These are phyloP conservation scores for Catamblyrhynchus diadema DNA, from an alignment of 2,797 vertebrate species.

Conservation along the genomic window DNA sequence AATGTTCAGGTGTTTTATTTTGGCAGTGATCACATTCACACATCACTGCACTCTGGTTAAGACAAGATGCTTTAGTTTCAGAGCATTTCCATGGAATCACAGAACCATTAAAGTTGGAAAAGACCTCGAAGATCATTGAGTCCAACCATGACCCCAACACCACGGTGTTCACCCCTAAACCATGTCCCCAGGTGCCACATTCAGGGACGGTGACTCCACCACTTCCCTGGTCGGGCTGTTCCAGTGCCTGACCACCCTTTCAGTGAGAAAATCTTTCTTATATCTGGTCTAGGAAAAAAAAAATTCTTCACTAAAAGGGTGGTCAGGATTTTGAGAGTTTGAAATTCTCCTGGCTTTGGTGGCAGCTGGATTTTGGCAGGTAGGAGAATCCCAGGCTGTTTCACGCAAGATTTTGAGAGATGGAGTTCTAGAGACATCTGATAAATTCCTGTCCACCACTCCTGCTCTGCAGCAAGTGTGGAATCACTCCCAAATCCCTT, in stretches of 20 bases:
- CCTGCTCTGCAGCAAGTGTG: fast-evolving
- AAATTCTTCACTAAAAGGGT: background rate
- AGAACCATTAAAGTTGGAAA: background rate
- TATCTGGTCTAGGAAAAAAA: background rate
- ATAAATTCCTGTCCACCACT: background rate
- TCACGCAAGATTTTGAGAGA: background rate
- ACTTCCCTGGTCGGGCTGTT: background rate
- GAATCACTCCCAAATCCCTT: background rate
- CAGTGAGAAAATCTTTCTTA: background rate
- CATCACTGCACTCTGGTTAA: background rate
- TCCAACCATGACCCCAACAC: background rate
- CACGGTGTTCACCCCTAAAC: fast-evolving
- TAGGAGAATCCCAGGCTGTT: fast-evolving
- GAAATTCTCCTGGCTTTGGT: background rate
- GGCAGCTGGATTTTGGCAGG: background rate
- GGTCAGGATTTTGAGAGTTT: no score
- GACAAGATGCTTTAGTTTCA: fast-evolving
- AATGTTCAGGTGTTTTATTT: background rate
- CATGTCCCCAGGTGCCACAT: background rate
- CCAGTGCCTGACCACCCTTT: background rate
- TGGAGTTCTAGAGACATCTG: background rate
- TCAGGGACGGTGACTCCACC: background rate
- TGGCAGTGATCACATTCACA: background rate
- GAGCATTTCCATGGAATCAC: background rate
- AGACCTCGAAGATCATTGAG: background rate